These are phyloP conservation scores for Tetanocera ferruginea DNA, from an alignment of 2,888 invertebrate species.

Conservation along the genomic window DNA sequence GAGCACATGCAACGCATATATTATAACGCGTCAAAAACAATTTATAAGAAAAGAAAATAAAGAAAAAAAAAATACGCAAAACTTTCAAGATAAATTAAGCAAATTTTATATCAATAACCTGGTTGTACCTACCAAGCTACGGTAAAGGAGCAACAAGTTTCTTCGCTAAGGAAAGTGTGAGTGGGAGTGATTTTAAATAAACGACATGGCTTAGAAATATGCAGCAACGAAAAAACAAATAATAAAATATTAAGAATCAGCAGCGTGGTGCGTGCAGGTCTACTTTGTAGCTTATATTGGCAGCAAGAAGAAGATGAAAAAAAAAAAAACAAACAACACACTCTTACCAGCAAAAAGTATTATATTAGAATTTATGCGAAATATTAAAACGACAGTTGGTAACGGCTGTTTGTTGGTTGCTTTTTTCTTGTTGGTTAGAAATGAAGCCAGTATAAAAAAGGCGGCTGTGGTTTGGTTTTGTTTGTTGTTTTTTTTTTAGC, in stretches of 20 bases:
- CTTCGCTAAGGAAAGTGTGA: no score
- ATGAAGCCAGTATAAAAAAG: neutral
- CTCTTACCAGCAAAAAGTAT: neutral
- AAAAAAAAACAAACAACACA: neutral
- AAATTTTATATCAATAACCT: neutral
- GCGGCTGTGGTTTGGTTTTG: neutral
- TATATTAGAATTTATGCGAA: conserved; percentile 48
- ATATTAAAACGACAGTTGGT: conserved; percentile 44
- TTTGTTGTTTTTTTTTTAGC: neutral
- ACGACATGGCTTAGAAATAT: no score
- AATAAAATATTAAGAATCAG: no score
- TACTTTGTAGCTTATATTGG: neutral
- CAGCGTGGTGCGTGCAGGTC: no score
- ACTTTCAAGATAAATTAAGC: neutral
- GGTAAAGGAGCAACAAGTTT: no score
- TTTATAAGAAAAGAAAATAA: neutral
- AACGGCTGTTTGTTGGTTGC: conserved; percentile 4
- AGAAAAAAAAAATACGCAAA: neutral
- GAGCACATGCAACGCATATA: no score
- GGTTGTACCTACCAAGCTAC: no score
- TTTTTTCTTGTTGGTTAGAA: neutral
- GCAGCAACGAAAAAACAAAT: no score
- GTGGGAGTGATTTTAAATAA: no score
- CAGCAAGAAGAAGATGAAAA: no score
- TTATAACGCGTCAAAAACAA: neutral